Percentiles rank a stretch among this genome's conserved stretches.
Evolutionary conservation across 2,113 vertebrate genomes (phyloP).

Genomic region (Empidonax traillii): DNA sequence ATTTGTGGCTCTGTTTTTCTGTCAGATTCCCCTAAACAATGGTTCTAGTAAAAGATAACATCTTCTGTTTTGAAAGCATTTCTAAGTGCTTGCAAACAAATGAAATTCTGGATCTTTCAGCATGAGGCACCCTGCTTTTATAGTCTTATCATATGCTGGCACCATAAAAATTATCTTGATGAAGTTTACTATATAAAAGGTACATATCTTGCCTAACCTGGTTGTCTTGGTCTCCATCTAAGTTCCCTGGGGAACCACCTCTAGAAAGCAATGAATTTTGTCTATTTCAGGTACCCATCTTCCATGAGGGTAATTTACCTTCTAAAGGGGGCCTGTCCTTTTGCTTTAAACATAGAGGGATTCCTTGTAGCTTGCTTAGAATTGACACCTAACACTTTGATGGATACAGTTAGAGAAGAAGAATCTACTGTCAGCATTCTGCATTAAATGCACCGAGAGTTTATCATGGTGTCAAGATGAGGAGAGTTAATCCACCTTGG

Average conservation of each 20-base stretch:
- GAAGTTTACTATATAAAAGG: not conserved
- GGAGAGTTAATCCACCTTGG: constrained; percentile 7
- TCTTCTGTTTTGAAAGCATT: not conserved
- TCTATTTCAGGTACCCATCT: not conserved
- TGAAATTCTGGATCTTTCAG: not conserved
- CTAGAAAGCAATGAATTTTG: not conserved
- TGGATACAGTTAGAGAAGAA: not conserved
- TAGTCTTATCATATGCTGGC: not conserved
- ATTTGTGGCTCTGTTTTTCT: not conserved
- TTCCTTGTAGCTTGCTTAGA: not conserved
- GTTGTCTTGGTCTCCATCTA: not conserved
- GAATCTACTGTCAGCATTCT: constrained; percentile 25
- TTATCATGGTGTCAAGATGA: constrained; percentile 25
- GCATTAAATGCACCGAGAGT: not conserved
- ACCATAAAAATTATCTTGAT: not conserved
- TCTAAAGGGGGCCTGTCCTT: not conserved
- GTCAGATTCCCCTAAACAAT: not conserved
- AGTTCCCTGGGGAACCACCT: not conserved
- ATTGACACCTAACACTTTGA: not conserved
- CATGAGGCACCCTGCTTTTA: not conserved
- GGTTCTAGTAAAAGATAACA: not conserved
- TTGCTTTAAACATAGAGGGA: not conserved
- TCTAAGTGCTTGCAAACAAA: not conserved
- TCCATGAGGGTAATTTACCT: not conserved
- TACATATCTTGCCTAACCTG: rapidly evolving